Percentiles rank a stretch among this genome's conserved stretches.
These are phyloP conservation scores for Mesitornis unicolor DNA, from an alignment of 2,113 vertebrate species.

Conservation along the genomic window DNA sequence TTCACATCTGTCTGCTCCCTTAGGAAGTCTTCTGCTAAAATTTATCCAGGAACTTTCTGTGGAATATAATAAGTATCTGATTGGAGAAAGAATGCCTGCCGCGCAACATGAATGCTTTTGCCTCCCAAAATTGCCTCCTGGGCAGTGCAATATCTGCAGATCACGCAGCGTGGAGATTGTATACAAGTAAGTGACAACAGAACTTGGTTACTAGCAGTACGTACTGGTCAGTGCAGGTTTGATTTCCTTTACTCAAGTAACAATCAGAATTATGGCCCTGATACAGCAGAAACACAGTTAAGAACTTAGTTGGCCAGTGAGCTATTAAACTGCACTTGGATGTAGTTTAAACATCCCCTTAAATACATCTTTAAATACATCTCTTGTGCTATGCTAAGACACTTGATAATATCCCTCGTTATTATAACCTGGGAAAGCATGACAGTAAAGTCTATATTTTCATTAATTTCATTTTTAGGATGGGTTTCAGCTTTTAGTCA, in stretches of 20 bases:
- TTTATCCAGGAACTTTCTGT: constrained; percentile 60
- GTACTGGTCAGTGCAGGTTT: not conserved
- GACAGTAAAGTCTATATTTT: not conserved
- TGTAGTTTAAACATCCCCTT: not conserved
- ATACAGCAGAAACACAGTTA: not conserved
- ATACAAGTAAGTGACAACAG: constrained; percentile 37
- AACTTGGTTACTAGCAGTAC: accelerated
- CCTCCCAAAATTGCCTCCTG: not conserved
- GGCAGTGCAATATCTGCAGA: constrained; percentile 37
- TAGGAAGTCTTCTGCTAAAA: constrained; percentile 63
- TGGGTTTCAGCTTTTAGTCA: not conserved
- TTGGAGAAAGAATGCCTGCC: not conserved
- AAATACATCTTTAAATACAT: not conserved
- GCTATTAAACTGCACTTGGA: not conserved
- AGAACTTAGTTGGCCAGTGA: not conserved
- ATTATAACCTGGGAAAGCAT: not conserved
- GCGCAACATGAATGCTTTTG: not conserved
- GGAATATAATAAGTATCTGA: constrained; percentile 63
- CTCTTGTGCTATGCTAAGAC: not conserved
- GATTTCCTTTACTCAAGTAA: not conserved
- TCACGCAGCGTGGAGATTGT: not conserved
- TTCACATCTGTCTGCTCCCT: not conserved
- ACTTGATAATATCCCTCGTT: not conserved
- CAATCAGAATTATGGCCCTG: not conserved
- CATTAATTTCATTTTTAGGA: accelerated